phyloP scores from a whole-genome alignment of 2,888 invertebrate genomes.

The Dioctria linearis region DNA sequence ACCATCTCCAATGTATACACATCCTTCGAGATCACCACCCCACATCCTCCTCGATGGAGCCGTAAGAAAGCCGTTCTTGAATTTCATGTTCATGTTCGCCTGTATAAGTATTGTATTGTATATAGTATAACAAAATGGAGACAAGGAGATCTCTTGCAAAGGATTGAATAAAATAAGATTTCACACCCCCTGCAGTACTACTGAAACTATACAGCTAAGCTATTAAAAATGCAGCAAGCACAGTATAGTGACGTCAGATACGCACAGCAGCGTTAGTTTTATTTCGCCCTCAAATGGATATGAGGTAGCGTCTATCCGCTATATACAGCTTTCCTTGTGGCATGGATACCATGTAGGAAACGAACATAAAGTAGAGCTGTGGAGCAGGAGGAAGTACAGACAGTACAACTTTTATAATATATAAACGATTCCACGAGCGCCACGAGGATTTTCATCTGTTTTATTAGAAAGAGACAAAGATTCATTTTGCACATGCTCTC shows the following conservation, averaged over 20 bases:
- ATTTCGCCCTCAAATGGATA: constrained; percentile 36
- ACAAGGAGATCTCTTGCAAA: neutral
- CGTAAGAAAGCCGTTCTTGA: constrained; percentile 46
- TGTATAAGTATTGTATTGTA: neutral
- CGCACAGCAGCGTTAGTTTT: constrained; percentile 47
- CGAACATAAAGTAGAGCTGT: constrained; percentile 54
- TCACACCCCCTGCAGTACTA: constrained; percentile 40
- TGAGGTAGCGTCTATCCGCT: constrained; percentile 29
- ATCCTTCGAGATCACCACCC: constrained; percentile 11
- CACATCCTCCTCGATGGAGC: constrained; percentile 37
- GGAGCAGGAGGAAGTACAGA: constrained; percentile 57
- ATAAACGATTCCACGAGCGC: constrained; percentile 17
- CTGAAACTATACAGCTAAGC: constrained; percentile 39
- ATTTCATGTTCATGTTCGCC: constrained; percentile 46
- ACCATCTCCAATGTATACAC: constrained; percentile 6
- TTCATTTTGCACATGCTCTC: constrained; percentile 10
- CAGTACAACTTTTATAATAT: constrained; percentile 33
- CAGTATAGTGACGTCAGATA: constrained; percentile 50
- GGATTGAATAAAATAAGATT: constrained; percentile 47
- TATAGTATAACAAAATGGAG: constrained; percentile 15
- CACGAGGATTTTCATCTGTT: constrained; percentile 52
- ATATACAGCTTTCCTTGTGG: constrained; percentile 21
- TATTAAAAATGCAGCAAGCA: constrained; percentile 53
- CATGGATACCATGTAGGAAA: constrained; percentile 51
- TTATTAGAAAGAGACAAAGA: constrained; percentile 37